These are phyloP conservation scores for Drosophila trapezifrons DNA, from an alignment of 1,140 invertebrate genomes.

Conservation along the genomic window DNA sequence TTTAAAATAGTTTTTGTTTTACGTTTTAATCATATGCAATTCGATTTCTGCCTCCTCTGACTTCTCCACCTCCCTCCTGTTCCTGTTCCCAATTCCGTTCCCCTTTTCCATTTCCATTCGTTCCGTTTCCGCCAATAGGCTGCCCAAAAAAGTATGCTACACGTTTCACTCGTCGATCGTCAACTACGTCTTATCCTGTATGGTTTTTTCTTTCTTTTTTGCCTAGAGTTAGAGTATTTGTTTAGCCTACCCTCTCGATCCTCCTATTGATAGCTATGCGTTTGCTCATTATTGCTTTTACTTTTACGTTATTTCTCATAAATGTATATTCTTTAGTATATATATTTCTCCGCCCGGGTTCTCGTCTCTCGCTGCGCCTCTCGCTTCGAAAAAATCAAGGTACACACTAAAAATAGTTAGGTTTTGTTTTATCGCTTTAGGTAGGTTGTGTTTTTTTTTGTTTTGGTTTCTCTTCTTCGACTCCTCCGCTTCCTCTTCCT, in stretches of 20 bases:
- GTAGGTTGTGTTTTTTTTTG: slow-evolving; percentile 69
- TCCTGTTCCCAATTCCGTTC: slow-evolving; percentile 31
- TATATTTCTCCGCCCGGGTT: slow-evolving; percentile 48
- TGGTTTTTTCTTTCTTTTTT: slow-evolving; percentile 25
- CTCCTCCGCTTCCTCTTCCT: neutral
- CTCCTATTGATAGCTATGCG: slow-evolving; percentile 75
- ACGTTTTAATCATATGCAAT: slow-evolving; percentile 69
- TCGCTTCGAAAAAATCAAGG: slow-evolving; percentile 74
- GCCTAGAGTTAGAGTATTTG: slow-evolving; percentile 45
- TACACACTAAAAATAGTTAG: slow-evolving; percentile 83
- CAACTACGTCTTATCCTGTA: slow-evolving; percentile 33
- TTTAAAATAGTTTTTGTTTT: slow-evolving; percentile 77
- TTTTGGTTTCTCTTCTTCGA: slow-evolving; percentile 40
- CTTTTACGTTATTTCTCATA: slow-evolving; percentile 69
- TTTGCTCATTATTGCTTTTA: slow-evolving; percentile 81
- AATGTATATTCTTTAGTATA: slow-evolving; percentile 56
- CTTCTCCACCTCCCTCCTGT: slow-evolving; percentile 7
- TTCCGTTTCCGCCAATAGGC: slow-evolving; percentile 63
- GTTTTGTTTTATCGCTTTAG: slow-evolving; percentile 77
- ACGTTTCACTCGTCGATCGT: slow-evolving; percentile 50
- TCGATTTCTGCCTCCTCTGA: slow-evolving; percentile 41
- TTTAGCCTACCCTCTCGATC: slow-evolving; percentile 45
- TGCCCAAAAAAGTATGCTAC: slow-evolving; percentile 64
- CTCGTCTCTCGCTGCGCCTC: slow-evolving; percentile 9
- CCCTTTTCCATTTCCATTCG: slow-evolving; percentile 6